Base-by-base conservation (phyloP, 1,140 invertebrate genomes). In the Aricia agestis region DNA sequence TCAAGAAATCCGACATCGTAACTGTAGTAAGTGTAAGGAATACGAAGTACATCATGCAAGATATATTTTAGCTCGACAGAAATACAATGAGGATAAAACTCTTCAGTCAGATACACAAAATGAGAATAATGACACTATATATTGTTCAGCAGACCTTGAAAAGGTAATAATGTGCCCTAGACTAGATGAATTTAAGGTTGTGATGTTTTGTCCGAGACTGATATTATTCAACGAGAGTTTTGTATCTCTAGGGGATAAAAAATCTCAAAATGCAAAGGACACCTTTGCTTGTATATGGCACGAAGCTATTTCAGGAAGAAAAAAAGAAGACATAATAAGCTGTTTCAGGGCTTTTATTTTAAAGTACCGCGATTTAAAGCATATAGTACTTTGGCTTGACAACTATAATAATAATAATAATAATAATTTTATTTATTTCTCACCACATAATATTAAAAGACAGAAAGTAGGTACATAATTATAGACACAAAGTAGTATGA, bases 291-390 rank as follows among this genome's bases (percentile, higher is more conserved):
- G 25, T 45, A 69, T 73, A n/a, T 70, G 72, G 72, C 65, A 73
- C 36, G 68, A 70, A 70, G 68, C 68, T 17, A 73, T 73, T 52
- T 61, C 65, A n/a, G 72, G 72, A 1, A n/a, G 68, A 61, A 73
- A 32, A 11, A 70, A 70, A 68, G 65, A 70, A 10, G 68, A 73
- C 31, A 74, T 74, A 15, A 45, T 69, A 41, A 69, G 67, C 42
- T 68, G 67, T 45, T 74, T 74, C 36, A 42, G 63, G 68, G 42
- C 67, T 19, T 72, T 72, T 69, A 66, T 72, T 41, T 31, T 58
- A 58, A 41, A 71, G 31, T 36, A 72, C 42, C 36, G 67, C 6
- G 71, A 72, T 66, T 13, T 69, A 4, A 72, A 72, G 61, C 59
- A 72, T 25, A 58, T 69, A 3, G 66, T 41, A 42, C 31, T 74